Evolutionary conservation across 2,888 invertebrate species (phyloP).

Genomic region (Allygus modestus): DNA sequence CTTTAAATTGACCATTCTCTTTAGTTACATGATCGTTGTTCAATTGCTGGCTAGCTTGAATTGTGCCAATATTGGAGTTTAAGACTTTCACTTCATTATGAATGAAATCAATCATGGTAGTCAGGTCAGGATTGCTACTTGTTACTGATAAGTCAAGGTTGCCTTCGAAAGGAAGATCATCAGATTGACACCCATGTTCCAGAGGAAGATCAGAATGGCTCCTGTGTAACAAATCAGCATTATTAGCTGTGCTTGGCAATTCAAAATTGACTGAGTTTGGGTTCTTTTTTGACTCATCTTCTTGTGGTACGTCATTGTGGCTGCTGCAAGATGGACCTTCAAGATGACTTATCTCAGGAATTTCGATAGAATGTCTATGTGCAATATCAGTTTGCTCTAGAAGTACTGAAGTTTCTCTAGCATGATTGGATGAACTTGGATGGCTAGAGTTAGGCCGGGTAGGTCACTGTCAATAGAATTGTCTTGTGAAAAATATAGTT

Average conservation of each 20-base stretch:
- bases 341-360: slow-evolving; percentile 4
- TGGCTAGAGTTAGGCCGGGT: not conserved
- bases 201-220: too few species aligned
- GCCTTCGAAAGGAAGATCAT: not conserved
- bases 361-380: not conserved
- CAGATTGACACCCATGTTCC: not conserved
- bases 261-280: too few species aligned
- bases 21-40: not conserved
- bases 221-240: too few species aligned
- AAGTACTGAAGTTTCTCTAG: not conserved
- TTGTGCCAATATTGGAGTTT: not conserved
- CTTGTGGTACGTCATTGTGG: too few species aligned
- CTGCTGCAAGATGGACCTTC: too few species aligned
- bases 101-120: slow-evolving; percentile 1
- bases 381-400: not conserved
- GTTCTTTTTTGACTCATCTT: too few species aligned
- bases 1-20: slow-evolving; percentile 1
- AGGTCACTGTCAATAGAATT: not conserved
- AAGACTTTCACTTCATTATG: not conserved
- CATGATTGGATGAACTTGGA: not conserved
- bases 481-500: slow-evolving; percentile 14
- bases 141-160: not conserved
- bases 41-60: not conserved
- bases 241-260: too few species aligned
- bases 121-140: not conserved